Evolutionary conservation across 1,140 invertebrate genomes (phyloP).

Genomic region (Amphibalanus amphitrite): DNA sequence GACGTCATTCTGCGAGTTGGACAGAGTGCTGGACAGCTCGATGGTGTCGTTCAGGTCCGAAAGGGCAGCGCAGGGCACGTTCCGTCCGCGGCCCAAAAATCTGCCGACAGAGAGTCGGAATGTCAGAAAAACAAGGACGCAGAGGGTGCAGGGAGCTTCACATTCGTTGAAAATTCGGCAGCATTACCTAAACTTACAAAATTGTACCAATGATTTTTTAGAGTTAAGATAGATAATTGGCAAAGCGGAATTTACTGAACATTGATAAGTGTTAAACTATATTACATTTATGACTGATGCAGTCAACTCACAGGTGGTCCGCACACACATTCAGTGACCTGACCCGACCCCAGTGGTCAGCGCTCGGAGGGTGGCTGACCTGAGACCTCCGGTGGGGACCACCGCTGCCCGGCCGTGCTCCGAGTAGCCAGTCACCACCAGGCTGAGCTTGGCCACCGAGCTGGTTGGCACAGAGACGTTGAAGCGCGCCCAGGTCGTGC

Average conservation of each 20-base stretch:
- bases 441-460: not conserved
- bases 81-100: not conserved
- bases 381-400: not conserved
- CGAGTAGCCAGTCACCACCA: not conserved
- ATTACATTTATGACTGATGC: too few species aligned
- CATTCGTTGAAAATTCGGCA: too few species aligned
- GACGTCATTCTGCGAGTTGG: not conserved
- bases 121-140: not conserved
- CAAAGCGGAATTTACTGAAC: too few species aligned
- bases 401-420: not conserved
- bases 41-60: not conserved
- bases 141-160: too few species aligned
- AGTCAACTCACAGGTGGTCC: too few species aligned
- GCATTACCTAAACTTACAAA: too few species aligned
- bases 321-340: not conserved
- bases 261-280: too few species aligned
- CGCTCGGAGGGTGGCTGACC: not conserved
- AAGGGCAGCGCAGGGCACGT: not conserved
- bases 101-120: not conserved
- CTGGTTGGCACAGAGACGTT: not conserved
- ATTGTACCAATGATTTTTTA: too few species aligned
- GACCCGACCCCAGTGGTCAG: not conserved
- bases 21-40: not conserved
- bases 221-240: too few species aligned
- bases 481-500: not conserved